phyloP scores from a whole-genome alignment of 2,888 invertebrate genomes.

The Tetheella fluctuosa region DNA sequence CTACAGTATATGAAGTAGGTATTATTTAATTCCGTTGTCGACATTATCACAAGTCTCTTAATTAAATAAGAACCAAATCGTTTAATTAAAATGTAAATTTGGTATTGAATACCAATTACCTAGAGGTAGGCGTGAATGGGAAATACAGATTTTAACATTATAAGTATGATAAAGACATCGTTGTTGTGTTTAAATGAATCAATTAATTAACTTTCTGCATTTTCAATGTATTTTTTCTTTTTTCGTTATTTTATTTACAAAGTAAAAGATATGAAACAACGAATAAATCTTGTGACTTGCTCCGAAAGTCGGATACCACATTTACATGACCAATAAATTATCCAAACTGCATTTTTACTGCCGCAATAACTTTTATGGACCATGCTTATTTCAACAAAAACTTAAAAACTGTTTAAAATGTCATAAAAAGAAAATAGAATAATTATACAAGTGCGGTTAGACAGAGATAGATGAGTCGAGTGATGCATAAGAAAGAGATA shows the following conservation, averaged over 20 bases:
- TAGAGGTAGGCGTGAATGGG: slow-evolving; percentile 26
- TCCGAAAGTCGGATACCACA: slow-evolving; percentile 62
- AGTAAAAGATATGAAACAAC: slow-evolving; percentile 50
- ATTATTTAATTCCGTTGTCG: slow-evolving; percentile 18
- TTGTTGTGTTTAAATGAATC: slow-evolving; percentile 21
- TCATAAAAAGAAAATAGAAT: slow-evolving; percentile 78
- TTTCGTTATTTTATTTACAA: slow-evolving; percentile 37
- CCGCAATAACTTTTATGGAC: slow-evolving; percentile 77
- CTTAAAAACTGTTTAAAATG: slow-evolving; percentile 78
- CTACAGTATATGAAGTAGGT: neutral
- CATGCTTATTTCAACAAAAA: slow-evolving; percentile 78
- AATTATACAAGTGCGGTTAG: slow-evolving; percentile 75
- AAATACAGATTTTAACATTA: slow-evolving; percentile 22
- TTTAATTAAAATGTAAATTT: slow-evolving; percentile 44
- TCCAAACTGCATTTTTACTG: slow-evolving; percentile 77
- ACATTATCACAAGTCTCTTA: slow-evolving; percentile 30
- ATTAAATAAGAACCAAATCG: slow-evolving; percentile 27
- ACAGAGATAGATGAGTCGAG: slow-evolving; percentile 41
- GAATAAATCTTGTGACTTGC: slow-evolving; percentile 63
- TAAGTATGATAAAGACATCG: slow-evolving; percentile 23
- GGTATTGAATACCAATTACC: slow-evolving; percentile 27
- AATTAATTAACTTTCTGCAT: slow-evolving; percentile 8
- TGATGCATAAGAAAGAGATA: slow-evolving; percentile 59
- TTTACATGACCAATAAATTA: slow-evolving; percentile 78
- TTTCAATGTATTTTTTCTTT: slow-evolving; percentile 13